phyloP scores from a whole-genome alignment of 2,797 vertebrate genomes.

The Nyctalus aviator region DNA sequence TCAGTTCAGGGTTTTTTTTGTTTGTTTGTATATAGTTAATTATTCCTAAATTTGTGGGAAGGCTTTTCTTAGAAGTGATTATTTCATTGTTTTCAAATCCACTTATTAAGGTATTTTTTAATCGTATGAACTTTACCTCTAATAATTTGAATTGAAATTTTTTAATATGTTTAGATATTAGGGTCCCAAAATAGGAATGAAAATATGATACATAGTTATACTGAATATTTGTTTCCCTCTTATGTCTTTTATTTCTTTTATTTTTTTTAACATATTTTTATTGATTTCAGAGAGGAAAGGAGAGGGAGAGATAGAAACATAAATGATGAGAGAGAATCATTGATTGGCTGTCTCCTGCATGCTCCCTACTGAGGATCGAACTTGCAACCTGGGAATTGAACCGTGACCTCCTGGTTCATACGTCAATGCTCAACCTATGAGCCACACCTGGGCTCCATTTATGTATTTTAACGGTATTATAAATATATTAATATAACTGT shows the following conservation, averaged over 20 bases:
- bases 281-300: too few species aligned
- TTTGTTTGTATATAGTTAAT: background rate
- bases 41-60: conserved; percentile 47
- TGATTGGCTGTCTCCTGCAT: too few species aligned
- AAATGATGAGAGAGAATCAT: too few species aligned
- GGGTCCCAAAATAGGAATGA: background rate
- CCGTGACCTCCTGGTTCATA: too few species aligned
- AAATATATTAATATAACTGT: background rate
- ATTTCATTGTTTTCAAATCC: conserved; percentile 35
- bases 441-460: too few species aligned
- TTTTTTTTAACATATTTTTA: background rate
- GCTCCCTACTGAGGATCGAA: too few species aligned
- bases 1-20: background rate
- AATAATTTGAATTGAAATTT: conserved; percentile 5
- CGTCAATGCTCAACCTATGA: too few species aligned
- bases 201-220: conserved; percentile 34
- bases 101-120: conserved; percentile 39
- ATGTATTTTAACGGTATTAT: background rate
- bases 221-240: background rate
- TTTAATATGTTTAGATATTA: background rate
- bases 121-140: background rate
- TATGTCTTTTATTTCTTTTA: background rate
- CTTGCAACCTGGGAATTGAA: too few species aligned
- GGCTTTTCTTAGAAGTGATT: conserved; percentile 23
- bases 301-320: too few species aligned